Conservation (phyloP, 2,888 invertebrate genomes). For the Cylindroiulus punctatus region DNA sequence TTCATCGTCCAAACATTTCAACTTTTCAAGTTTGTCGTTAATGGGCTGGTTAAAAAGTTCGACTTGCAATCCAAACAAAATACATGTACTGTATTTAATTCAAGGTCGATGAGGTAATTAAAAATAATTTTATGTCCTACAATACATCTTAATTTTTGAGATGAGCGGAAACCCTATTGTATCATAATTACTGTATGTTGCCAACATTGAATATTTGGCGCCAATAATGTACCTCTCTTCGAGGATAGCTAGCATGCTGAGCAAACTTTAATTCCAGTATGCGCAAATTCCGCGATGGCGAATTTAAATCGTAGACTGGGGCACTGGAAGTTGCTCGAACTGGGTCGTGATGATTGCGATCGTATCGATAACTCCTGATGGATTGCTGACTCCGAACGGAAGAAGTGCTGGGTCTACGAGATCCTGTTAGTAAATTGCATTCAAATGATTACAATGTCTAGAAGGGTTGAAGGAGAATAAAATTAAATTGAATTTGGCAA, state of each 20-base stretch:
- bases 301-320: conserved; percentile 49
- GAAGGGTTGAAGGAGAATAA: neutral
- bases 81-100: too few species aligned
- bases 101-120: too few species aligned
- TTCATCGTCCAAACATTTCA: too few species aligned
- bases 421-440: conserved; percentile 31
- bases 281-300: conserved; percentile 52
- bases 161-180: too few species aligned
- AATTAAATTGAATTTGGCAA: neutral
- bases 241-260: conserved; percentile 48
- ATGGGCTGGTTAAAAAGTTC: too few species aligned
- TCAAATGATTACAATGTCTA: neutral
- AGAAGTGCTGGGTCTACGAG: conserved; percentile 53
- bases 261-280: conserved; percentile 56
- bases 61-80: too few species aligned
- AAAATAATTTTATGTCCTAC: too few species aligned
- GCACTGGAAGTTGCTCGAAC: conserved; percentile 54
- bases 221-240: conserved; percentile 48
- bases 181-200: too few species aligned
- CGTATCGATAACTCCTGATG: conserved; percentile 53
- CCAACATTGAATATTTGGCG: too few species aligned
- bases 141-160: too few species aligned
- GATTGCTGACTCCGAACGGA: conserved; percentile 54
- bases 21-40: too few species aligned
- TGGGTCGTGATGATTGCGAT: conserved; percentile 53